A percentile compares a stretch with the other conserved stretches of the same genome.
phyloP scores from a whole-genome alignment of 2,113 vertebrate genomes.

The Arothron firmamentum region DNA sequence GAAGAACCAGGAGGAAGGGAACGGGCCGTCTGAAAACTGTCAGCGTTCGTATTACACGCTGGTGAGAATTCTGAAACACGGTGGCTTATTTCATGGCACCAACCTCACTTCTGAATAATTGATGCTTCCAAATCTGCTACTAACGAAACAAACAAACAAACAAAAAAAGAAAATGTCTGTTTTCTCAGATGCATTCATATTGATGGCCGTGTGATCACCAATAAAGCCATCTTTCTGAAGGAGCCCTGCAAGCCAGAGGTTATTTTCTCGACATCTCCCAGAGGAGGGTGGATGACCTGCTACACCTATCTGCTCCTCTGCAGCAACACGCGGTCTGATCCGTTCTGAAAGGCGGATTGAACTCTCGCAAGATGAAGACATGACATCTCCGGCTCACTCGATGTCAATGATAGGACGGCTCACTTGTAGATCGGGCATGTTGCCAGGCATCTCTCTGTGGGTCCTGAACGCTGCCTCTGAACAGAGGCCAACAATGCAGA shows the following conservation, averaged over 20 bases:
- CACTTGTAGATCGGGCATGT: slow-evolving; percentile 71
- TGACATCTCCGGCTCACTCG: slow-evolving; percentile 68
- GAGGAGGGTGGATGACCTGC: slow-evolving; percentile 42
- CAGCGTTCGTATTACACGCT: slow-evolving; percentile 55
- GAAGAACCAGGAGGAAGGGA: slow-evolving; percentile 43
- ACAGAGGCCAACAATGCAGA: slow-evolving; percentile 61
- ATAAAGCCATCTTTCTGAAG: slow-evolving; percentile 34
- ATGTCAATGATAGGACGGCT: slow-evolving; percentile 73
- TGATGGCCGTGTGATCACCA: slow-evolving; percentile 15
- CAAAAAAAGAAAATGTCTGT: too few relatives aligned
- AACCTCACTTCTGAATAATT: neutral
- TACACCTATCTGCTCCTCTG: slow-evolving; percentile 52
- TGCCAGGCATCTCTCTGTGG: slow-evolving; percentile 65
- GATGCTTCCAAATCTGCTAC: neutral
- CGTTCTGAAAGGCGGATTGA: slow-evolving; percentile 65
- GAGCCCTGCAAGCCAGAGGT: slow-evolving; percentile 23
- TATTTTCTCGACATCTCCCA: slow-evolving; percentile 42
- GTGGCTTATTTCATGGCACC: slow-evolving; percentile 21
- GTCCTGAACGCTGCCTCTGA: slow-evolving; percentile 58
- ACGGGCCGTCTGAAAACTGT: slow-evolving; percentile 65
- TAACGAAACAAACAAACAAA: too few relatives aligned
- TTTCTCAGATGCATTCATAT: neutral
- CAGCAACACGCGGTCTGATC: slow-evolving; percentile 62
- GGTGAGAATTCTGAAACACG: slow-evolving; percentile 57
- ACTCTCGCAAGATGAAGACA: slow-evolving; percentile 72